These are phyloP conservation scores for Entomyzon cyanotis DNA, from an alignment of 2,113 vertebrate species.

Conservation along the genomic window DNA sequence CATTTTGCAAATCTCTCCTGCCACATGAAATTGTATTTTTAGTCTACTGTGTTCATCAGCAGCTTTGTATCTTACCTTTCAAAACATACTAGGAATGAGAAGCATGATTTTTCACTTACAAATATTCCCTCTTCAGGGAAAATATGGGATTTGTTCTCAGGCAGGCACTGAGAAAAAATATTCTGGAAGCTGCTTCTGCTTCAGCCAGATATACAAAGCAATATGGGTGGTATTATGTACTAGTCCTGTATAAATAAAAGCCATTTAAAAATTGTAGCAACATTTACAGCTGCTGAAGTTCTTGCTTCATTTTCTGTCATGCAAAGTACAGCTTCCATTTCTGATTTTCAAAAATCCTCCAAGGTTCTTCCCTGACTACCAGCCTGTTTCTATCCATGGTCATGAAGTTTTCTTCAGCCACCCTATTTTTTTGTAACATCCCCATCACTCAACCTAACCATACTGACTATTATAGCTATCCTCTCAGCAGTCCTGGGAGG, in stretches of 20 bases:
- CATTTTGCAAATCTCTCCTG: neutral
- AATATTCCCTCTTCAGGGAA: neutral
- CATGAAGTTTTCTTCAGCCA: neutral
- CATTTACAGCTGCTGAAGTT: neutral
- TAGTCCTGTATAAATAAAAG: neutral
- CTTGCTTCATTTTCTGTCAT: neutral
- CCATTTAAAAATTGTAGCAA: neutral
- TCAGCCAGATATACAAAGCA: neutral
- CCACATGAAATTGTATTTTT: neutral
- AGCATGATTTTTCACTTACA: neutral
- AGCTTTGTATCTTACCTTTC: neutral
- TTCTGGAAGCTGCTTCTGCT: neutral
- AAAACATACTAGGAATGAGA: neutral
- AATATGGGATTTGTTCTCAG: rapidly evolving
- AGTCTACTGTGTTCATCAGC: neutral
- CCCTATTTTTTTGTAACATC: neutral
- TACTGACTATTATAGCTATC: neutral
- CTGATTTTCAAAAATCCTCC: neutral
- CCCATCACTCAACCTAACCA: neutral
- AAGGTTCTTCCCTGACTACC: neutral
- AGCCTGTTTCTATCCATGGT: neutral
- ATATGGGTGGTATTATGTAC: neutral
- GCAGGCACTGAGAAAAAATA: neutral
- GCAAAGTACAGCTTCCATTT: neutral
- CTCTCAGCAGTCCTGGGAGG: neutral